These are phyloP conservation scores for Keiferia lycopersicella DNA, from an alignment of 2,888 invertebrate species.

Conservation along the genomic window DNA sequence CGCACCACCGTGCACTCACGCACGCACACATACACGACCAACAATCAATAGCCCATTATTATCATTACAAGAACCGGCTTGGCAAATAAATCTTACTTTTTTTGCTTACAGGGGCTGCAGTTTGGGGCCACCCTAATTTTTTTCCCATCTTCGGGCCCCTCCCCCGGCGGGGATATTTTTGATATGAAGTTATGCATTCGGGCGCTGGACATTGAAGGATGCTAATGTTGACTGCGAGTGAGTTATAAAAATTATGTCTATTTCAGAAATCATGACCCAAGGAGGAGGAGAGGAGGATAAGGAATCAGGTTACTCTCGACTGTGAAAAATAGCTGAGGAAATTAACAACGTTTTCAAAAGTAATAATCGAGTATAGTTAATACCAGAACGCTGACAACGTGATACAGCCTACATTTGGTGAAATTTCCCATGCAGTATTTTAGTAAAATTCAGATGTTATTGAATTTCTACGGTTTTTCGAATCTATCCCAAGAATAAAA, in stretches of 20 bases:
- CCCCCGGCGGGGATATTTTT: conserved; percentile 41
- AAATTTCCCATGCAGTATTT: too few species aligned
- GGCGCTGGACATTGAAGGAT: conserved; percentile 46
- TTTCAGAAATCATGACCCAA: neutral
- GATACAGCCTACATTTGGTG: too few species aligned
- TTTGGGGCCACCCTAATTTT: conserved; percentile 65
- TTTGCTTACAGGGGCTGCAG: conserved; percentile 60
- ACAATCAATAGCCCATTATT: conserved; percentile 53
- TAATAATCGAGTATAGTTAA: too few species aligned
- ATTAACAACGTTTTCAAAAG: too few species aligned
- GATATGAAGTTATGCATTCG: conserved; percentile 47
- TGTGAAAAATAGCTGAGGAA: neutral
- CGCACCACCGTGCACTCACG: conserved; percentile 31
- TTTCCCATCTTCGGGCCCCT: conserved; percentile 57
- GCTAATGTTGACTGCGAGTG: conserved; percentile 18
- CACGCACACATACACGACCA: conserved; percentile 42
- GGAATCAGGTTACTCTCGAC: neutral
- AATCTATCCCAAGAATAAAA: too few species aligned
- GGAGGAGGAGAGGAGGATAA: neutral
- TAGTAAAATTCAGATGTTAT: too few species aligned
- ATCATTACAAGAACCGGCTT: conserved; percentile 56
- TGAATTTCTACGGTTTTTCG: too few species aligned
- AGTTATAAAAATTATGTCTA: conserved; percentile 5
- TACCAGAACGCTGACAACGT: too few species aligned
- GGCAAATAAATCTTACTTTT: conserved; percentile 74